Evolutionary conservation across 2,888 invertebrate genomes (phyloP), one percentile per base, ranked within the genome.

Genomic region (Pristionchus entomophagus): DNA sequence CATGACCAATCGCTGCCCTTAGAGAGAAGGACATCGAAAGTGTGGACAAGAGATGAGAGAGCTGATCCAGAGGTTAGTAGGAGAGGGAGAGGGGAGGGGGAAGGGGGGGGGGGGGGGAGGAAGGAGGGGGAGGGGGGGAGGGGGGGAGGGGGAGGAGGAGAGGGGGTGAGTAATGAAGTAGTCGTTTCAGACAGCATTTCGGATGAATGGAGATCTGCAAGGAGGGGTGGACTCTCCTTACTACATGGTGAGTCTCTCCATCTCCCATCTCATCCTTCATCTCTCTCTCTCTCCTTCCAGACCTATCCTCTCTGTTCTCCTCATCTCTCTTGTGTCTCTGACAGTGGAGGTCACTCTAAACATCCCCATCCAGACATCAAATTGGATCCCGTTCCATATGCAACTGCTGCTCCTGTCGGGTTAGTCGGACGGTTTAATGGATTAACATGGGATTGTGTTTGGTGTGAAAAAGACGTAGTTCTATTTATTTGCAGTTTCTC

Each of bases 271-370:
- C 65, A 65, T 65, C 35, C 12, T 59, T 29, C 12, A 69, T 69
- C 22, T 69, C 29, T 38, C 41, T 8, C 26, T 45, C 10, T 14
- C 35, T 35, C 65, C 59, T 69, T 73, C n/a, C 84, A 84, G 85
- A 85, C 85, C 10, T 85, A 85, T 53, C 85, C 85, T 8, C 51
- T 85, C 19, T 73, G 73, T 32, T n/a, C 51, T 32, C 56, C 53
- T 8, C 85, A 85, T 56, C 17, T 17, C 6, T 17, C 14, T 0
- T 73, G 45, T 0, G 73, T 41, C 14, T 26, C 29, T 51, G 56
- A 38, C 10, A 73, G 73, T 32, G 85, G 85, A 14, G 12, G 14
- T 22, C 6, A 29, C 41, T 22, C 26, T 4, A 26, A 22, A n/a
- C 26, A 35, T 8, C 73, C 85, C 10, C 38, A 59, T 32, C 73